phyloP scores from a whole-genome alignment of 2,113 vertebrate species.

The Albula glossodonta region DNA sequence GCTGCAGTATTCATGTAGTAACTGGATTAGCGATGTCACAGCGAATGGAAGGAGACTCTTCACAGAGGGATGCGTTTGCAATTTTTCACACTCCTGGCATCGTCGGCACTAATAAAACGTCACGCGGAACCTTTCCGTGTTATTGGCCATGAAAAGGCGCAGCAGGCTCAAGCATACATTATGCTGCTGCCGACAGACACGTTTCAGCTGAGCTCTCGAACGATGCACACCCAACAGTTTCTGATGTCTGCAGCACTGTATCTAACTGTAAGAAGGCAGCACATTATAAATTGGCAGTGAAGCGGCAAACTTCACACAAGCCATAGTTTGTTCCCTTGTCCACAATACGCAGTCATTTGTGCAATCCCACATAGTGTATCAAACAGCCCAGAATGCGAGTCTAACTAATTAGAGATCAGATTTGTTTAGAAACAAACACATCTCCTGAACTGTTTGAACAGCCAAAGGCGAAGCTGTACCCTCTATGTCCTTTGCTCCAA shows the following conservation, averaged over 20 bases:
- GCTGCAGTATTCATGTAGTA: background rate
- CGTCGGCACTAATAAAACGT: background rate
- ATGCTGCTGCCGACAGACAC: background rate
- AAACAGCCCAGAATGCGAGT: background rate
- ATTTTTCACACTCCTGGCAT: background rate
- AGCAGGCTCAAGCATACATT: background rate
- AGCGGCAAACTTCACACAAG: background rate
- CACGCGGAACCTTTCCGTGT: background rate
- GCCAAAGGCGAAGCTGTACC: background rate
- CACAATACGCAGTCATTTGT: background rate
- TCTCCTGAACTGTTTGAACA: background rate
- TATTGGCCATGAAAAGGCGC: background rate
- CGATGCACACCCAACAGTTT: background rate
- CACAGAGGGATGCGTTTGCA: background rate
- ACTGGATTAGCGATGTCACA: slow-evolving; percentile 11
- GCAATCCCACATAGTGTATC: background rate
- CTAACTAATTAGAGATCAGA: background rate
- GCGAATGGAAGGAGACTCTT: background rate
- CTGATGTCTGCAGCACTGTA: background rate
- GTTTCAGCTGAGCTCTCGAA: background rate
- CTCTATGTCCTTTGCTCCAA: background rate
- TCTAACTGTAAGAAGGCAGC: slow-evolving; percentile 5
- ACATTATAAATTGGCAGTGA: background rate
- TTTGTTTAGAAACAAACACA: background rate
- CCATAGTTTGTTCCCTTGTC: background rate